phyloP scores from a whole-genome alignment of 1,140 invertebrate genomes.

The Brachionus calyciflorus region DNA sequence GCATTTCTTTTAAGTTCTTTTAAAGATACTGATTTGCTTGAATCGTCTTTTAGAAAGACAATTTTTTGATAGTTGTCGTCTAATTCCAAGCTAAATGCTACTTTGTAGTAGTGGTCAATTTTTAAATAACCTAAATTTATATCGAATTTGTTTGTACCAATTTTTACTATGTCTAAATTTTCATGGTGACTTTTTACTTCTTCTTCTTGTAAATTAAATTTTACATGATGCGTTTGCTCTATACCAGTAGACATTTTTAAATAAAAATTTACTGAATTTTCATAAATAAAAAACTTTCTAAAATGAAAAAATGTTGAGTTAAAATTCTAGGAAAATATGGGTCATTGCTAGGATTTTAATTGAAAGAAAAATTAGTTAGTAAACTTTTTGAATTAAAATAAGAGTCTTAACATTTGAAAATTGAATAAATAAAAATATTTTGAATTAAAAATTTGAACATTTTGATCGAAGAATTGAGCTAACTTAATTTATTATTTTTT shows the following conservation, averaged over 20 bases:
- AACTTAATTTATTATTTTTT: too few species aligned
- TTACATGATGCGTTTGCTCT: constrained; percentile 32
- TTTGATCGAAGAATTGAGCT: too few species aligned
- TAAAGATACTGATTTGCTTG: background rate
- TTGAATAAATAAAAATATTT: too few species aligned
- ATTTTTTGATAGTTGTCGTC: background rate
- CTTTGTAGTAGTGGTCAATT: constrained; percentile 33
- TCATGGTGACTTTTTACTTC: constrained; percentile 42
- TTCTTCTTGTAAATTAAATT: constrained; percentile 40
- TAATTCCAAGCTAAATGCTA: constrained; percentile 15
- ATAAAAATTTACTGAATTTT: background rate
- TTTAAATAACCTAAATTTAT: constrained; percentile 43
- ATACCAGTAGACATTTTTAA: constrained; percentile 14
- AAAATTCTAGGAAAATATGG: too few species aligned
- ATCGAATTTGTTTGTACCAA: constrained; percentile 6
- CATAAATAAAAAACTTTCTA: background rate
- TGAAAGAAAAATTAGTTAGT: too few species aligned
- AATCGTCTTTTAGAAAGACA: background rate
- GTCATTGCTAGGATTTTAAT: too few species aligned
- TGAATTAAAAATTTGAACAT: too few species aligned
- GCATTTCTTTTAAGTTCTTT: background rate
- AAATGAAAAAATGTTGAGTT: background rate
- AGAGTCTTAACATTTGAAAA: too few species aligned
- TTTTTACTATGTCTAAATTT: constrained; percentile 26
- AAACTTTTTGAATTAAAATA: too few species aligned